Base-by-base conservation (phyloP, 2,888 invertebrate species). In the Caradrina kadenii region DNA sequence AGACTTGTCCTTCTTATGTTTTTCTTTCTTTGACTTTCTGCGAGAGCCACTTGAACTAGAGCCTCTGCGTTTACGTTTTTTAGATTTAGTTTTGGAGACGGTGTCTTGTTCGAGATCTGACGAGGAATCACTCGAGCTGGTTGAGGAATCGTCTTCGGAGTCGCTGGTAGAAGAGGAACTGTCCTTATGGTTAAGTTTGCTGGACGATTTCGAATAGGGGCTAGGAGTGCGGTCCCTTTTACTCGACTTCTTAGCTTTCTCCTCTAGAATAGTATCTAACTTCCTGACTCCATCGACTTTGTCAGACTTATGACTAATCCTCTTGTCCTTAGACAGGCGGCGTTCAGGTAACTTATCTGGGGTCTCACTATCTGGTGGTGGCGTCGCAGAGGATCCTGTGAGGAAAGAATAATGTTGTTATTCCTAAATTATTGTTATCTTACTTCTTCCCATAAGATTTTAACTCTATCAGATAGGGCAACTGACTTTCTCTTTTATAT, bases 311-410 rank as follows among this genome's bases (percentile, higher is more conserved):
- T 92, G 87, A 78, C 90, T 91, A 72, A 70, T 89, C 74, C 88
- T 91, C 76, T 92, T 92, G 73, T 95, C 94, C 82, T 88, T 93
- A n/a, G 92, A 91, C 3, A 75, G 69, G 5, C 92, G 92, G 53
- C 89, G 89, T 72, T 93, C 93, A 15, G 88, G 84, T 73, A 88
- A 82, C 73, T 93, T 94, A 63, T 94, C 94, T 0, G 94, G 93
- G 0, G 94, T 93, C 2, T 94, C 94, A 58, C 89, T 81, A 19
- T 94, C 93, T 17, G 86, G 75, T 0, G 91, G 92, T 6, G 93
- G 95, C 0, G 96, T 95, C 6, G 89, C 90, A 31, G 96, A 95
- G 1, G 91, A 90, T 74, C 92, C 95, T 96, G 83, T 72, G 83
- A 80, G 17, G 15, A 52, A 53, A 52, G 1, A 8, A 53, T 42